phyloP scores from a whole-genome alignment of 1,140 invertebrate genomes.

The Drosophila bocki region DNA sequence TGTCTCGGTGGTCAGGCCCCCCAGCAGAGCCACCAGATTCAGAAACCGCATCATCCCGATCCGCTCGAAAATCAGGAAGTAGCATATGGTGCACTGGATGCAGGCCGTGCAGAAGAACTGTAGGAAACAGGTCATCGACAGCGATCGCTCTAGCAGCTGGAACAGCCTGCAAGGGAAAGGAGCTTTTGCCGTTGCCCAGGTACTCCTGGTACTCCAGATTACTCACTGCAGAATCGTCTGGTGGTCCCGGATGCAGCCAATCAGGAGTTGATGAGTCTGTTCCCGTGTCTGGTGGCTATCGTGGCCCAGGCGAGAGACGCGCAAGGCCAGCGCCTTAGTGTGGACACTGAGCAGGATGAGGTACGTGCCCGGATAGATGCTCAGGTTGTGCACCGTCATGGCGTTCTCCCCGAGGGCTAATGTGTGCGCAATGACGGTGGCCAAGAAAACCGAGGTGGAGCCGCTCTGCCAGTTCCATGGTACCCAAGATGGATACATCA shows the following conservation, averaged over 20 bases:
- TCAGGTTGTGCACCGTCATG: constrained; percentile 12
- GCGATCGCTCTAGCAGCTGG: constrained; percentile 9
- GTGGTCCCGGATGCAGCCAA: constrained; percentile 62
- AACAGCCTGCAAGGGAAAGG: constrained; percentile 25
- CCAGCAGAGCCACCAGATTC: constrained; percentile 33
- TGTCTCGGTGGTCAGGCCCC: constrained; percentile 48
- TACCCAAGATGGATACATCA: constrained; percentile 61
- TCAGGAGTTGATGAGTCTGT: constrained; percentile 4
- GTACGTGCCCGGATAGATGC: constrained; percentile 67
- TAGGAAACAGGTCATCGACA: constrained; percentile 56
- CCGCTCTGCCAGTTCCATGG: constrained; percentile 62
- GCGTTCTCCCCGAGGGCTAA: not conserved
- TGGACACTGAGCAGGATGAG: constrained; percentile 65
- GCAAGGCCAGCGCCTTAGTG: constrained; percentile 52
- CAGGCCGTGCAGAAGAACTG: constrained; percentile 65
- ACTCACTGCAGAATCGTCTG: constrained; percentile 54
- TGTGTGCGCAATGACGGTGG: constrained; percentile 18
- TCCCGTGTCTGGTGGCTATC: not conserved
- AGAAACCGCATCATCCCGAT: constrained; percentile 26
- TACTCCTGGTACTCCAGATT: not conserved
- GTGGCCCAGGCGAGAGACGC: constrained; percentile 45
- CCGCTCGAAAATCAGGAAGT: constrained; percentile 45
- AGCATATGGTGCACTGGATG: constrained; percentile 47
- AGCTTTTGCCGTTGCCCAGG: not conserved
- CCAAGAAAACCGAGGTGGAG: not conserved